phyloP scores from a whole-genome alignment of 2,888 invertebrate species.

The Scaptomyza reducta region DNA sequence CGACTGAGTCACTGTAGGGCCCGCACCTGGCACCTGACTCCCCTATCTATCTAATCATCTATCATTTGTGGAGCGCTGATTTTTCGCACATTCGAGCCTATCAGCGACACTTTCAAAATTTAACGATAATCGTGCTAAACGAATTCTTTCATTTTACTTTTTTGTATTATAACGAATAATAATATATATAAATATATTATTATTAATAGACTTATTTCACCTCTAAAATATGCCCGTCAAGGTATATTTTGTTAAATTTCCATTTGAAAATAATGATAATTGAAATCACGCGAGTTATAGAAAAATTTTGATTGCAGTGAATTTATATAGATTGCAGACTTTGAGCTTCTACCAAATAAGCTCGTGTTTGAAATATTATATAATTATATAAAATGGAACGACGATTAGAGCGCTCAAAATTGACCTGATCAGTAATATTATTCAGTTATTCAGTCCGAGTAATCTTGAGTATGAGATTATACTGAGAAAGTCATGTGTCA shows the following conservation, averaged over 20 bases:
- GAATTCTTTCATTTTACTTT: neutral
- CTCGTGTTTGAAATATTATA: conserved; percentile 15
- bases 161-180: conserved; percentile 1
- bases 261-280: conserved; percentile 15
- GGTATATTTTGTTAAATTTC: neutral
- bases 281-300: neutral
- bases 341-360: conserved; percentile 4
- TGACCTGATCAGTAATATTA: conserved; percentile 15
- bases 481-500: conserved; percentile 3
- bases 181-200: no score
- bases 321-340: conserved; percentile 12
- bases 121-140: conserved; percentile 37
- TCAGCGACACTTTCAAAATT: conserved; percentile 1
- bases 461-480: neutral
- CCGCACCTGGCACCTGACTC: conserved; percentile 24
- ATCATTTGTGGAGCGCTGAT: neutral
- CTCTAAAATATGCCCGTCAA: no score
- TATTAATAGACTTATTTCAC: no score
- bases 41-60: neutral
- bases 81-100: conserved; percentile 23
- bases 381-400: neutral
- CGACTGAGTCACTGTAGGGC: conserved; percentile 21
- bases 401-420: conserved; percentile 13
- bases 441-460: conserved; percentile 5
- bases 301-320: conserved; percentile 7